Base-by-base conservation (phyloP, 2,113 vertebrate genomes). In the Cardinalis cardinalis region DNA sequence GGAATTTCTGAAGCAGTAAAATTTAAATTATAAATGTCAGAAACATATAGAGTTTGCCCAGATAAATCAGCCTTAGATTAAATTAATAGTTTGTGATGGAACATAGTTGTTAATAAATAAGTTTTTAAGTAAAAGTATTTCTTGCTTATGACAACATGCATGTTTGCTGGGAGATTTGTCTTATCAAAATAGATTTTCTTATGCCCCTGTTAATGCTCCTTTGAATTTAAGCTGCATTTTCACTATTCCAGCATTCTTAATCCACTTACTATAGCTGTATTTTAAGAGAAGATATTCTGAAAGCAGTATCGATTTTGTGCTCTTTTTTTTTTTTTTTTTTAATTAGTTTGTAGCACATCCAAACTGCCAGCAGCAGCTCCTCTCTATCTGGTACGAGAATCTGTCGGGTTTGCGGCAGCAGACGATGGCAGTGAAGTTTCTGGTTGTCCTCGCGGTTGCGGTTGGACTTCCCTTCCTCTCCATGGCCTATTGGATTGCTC, bases 371-470 rank as follows among this genome's bases (percentile, higher is more conserved):
- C 99, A 99, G 84, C 99, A 99, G 14, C 99, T 99, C 56, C 98
- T 99, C 7, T 99, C 98, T 59, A 99, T 99, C 86, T 99, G 99
- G 99, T 99, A 99, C 9, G 98, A 99, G 97, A 99, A 99, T 84
- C 90, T 99, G 48, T 98, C 98, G 0, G 98, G 98, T 55, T 96
- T 99, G 36, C 97, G 98, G 58, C 98, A 99, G 95, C 99, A 99
- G 96, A 98, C 98, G 7, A 98, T 98, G 90, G 98, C 97, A 0
- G 97, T 99, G 70, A 99, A 99, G 96, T 98, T 99, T 53, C 98
- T 99, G 7, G 98, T 99, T 46, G 99, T 99, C 68, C 98, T 99
- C 1, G 98, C 98, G 1, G 98, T 99, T 31, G 98, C 98, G 0
- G 60, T 98, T 1, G 99, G 99, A 18, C 93, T 99, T 79, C 99